Evolutionary conservation across 2,113 vertebrate genomes (phyloP).

Genomic region (Brachypteracias leptosomus): DNA sequence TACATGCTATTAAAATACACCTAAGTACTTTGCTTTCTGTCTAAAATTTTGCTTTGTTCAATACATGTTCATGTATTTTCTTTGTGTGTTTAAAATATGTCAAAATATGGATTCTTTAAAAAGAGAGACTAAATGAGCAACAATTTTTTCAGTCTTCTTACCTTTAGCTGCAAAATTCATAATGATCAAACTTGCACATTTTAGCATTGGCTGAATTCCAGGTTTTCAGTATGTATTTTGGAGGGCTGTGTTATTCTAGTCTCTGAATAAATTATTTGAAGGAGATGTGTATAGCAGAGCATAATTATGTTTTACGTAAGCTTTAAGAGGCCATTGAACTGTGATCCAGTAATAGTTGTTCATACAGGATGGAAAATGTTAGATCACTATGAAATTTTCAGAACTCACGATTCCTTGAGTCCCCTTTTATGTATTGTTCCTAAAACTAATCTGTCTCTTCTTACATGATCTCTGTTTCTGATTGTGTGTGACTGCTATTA

Average conservation of each 20-base stretch:
- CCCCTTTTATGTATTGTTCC: neutral
- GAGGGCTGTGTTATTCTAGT: neutral
- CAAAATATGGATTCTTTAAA: neutral
- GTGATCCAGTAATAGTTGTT: neutral
- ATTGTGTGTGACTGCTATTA: neutral
- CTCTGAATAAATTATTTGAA: neutral
- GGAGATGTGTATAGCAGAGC: neutral
- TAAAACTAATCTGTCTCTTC: neutral
- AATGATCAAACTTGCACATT: neutral
- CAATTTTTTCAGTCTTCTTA: neutral
- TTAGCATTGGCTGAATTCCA: neutral
- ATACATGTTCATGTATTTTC: neutral
- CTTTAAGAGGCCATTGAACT: neutral
- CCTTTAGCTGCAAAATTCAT: neutral
- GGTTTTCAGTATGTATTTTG: neutral
- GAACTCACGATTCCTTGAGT: neutral
- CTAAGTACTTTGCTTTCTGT: neutral
- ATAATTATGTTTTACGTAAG: neutral
- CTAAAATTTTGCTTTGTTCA: neutral
- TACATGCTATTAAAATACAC: neutral
- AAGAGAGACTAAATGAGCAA: neutral
- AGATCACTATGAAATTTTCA: neutral
- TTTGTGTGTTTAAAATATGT: neutral
- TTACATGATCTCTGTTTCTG: neutral
- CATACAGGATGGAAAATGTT: neutral